Evolutionary conservation across 2,113 vertebrate species (phyloP), one percentile per base, ranked within the genome.

Genomic region (Calidris pugnax): DNA sequence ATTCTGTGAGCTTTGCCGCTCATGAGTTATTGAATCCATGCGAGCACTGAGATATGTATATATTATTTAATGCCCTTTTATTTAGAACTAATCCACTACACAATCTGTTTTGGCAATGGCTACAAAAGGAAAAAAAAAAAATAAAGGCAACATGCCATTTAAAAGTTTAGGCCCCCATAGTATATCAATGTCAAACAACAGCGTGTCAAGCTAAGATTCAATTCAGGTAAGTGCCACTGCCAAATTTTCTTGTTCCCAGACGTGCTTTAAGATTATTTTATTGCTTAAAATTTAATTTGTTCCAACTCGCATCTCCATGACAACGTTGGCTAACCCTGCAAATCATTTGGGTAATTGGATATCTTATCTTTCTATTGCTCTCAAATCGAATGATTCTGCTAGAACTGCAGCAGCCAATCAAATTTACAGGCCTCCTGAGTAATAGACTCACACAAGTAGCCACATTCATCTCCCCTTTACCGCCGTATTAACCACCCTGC

Each of bases 231-330:
- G 98, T 98, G 97, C 97, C 97, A 98, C 97, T 98, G 98, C 98
- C 98, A 98, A 98, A 98, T 98, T 98, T 98, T 97, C 98, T 97
- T 98, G 98, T 98, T 98, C 98, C 98, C 98, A 98, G 97, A 98
- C 91, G 97, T 98, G 98, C 98, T 98, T 98, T 98, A 98, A 98
- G 98, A 98, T 98, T 98, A 98, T 98, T 98, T 98, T 98, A 98
- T 98, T 98, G 98, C 98, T 98, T 98, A 98, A 98, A 98, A 98
- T 98, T 98, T 98, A 98, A 99, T 98, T 98, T 99, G 98, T 98
- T 98, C 98, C 97, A 98, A 98, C 98, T 98, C 90, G 4, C 26
- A 45, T 99, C 98, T 98, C 98, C 98, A 98, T 98, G 98, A 98
- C 98, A 98, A 98, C 98, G 50, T 92, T 98, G 98, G 97, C 98